Evolutionary conservation across 2,888 invertebrate genomes (phyloP), one percentile per base, ranked within the genome.

Genomic region (Spodoptera littoralis): DNA sequence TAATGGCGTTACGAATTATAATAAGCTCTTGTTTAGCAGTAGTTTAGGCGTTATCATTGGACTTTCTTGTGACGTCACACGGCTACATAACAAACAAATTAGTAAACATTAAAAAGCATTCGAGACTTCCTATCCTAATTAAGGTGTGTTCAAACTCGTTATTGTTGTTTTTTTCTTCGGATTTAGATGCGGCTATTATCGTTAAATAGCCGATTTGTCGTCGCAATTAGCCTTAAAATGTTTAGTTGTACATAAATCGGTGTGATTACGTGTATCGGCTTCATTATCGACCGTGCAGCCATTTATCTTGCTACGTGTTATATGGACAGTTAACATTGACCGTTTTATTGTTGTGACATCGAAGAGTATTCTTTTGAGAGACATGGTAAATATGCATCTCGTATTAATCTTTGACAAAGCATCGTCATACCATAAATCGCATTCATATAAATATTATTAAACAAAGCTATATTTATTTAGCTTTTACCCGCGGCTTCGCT

Each of bases 91-190:
- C 86, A 88, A 90, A 91, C 90, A 90, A 88, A 92, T 92, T 92
- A 92, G 90, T 88, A 76, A 85, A 88, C 91, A 89, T 92, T 91
- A 90, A 89, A 88, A 77, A 87, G 78, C 84, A 85, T 88, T 88
- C 73, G 83, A 85, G 83, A 90, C 90, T 90, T 92, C 91, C 92
- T 88, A 90, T 88, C 83, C 87, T 90, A 92, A 92, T 93, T 91
- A 91, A 90, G 90, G 87, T 81, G 87, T 79, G 85, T 84, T 82
- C 80, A 56, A 68, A 76, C 74, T 86, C 79, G 82, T 86, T 85
- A 83, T 82, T 82, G 81, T 85, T 79, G 73, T 76, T 77, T 79
- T 18, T 78, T 81, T 85, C 80, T 82, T 90, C 74, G 84, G 83
- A 88, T 88, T 89, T 88, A 82, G 90, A 90, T 90, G 87, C 80